phyloP scores from a whole-genome alignment of 2,113 vertebrate species.

The Platysteira castanea region DNA sequence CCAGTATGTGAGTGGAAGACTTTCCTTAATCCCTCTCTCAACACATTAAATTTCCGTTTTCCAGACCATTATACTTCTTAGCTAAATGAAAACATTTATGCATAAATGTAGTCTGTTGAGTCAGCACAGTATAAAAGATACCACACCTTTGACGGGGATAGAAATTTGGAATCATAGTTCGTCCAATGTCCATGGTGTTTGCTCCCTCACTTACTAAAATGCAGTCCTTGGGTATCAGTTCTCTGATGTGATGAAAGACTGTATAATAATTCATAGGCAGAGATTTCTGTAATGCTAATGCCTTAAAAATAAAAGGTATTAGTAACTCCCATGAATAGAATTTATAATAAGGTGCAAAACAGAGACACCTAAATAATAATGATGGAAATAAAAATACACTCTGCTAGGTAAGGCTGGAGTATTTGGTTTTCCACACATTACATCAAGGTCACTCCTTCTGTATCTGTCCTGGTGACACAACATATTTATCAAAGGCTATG shows the following conservation, averaged over 20 bases:
- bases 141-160: constrained; percentile 86
- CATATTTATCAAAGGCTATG: background rate
- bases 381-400: background rate
- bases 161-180: constrained; percentile 90
- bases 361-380: background rate
- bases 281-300: constrained; percentile 73
- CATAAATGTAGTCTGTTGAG: background rate
- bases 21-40: background rate
- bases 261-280: constrained; percentile 95
- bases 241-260: constrained; percentile 84
- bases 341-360: background rate
- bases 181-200: constrained; percentile 98
- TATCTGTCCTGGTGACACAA: background rate
- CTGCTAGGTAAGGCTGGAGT: background rate
- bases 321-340: background rate
- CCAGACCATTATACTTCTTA: background rate
- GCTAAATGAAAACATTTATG: background rate
- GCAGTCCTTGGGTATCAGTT: constrained; percentile 86
- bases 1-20: background rate
- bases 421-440: background rate
- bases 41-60: background rate
- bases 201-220: constrained; percentile 94
- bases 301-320: constrained; percentile 61
- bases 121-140: background rate
- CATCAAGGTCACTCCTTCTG: background rate